Evolutionary conservation across 2,113 vertebrate genomes (phyloP).

Genomic region (Corvus cornix): DNA sequence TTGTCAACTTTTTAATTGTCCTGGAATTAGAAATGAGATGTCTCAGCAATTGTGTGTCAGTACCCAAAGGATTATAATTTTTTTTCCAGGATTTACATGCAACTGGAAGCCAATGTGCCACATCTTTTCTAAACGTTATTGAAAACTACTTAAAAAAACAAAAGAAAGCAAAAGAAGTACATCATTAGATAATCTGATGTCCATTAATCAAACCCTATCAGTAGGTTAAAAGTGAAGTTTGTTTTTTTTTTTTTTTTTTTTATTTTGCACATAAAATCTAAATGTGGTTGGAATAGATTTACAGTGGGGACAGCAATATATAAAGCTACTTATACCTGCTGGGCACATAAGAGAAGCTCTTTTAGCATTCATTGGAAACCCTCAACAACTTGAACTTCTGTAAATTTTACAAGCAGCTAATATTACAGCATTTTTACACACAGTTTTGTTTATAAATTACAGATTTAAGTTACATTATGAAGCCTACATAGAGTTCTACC

Average conservation of each 20-base stretch:
- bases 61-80: conserved; percentile 53
- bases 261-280: conserved; percentile 76
- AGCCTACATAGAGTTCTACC: conserved; percentile 66
- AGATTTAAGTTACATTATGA: conserved; percentile 73
- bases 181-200: conserved; percentile 40
- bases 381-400: conserved; percentile 73
- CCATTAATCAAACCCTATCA: conserved; percentile 54
- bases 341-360: conserved; percentile 82
- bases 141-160: conserved; percentile 21
- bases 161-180: background rate
- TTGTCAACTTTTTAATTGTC: conserved; percentile 34
- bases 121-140: conserved; percentile 40
- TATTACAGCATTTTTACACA: conserved; percentile 86
- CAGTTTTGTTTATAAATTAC: conserved; percentile 72
- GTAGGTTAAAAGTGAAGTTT: conserved; percentile 67
- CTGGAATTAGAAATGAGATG: conserved; percentile 8
- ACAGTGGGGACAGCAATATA: conserved; percentile 83
- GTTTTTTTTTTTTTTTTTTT: background rate
- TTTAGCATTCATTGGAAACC: conserved; percentile 81
- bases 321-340: conserved; percentile 82
- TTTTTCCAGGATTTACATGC: conserved; percentile 53
- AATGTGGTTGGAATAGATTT: conserved; percentile 80
- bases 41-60: conserved; percentile 48
- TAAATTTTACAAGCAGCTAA: conserved; percentile 89
- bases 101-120: conserved; percentile 54